These are phyloP conservation scores for Erythrolamprus reginae DNA, from an alignment of 2,113 vertebrate genomes.

Conservation along the genomic window DNA sequence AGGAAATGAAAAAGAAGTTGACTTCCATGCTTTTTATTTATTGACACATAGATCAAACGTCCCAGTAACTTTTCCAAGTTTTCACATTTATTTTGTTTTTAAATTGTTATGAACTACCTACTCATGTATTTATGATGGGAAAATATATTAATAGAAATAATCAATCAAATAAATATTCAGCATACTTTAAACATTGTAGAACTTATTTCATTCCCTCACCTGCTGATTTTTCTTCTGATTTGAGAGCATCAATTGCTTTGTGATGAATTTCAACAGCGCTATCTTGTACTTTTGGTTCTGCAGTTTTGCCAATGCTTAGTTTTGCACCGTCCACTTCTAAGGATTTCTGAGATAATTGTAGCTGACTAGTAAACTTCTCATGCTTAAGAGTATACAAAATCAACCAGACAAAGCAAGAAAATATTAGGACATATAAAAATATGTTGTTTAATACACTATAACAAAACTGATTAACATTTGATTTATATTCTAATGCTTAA, in stretches of 20 bases:
- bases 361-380: constrained; percentile 96
- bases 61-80: not conserved
- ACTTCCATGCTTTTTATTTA: not conserved
- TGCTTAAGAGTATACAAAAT: constrained; percentile 73
- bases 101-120: not conserved
- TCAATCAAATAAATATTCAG: not conserved
- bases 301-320: constrained; percentile 64
- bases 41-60: not conserved
- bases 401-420: constrained; percentile 22
- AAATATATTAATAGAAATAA: not conserved
- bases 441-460: not conserved
- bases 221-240: constrained; percentile 80
- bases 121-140: not conserved
- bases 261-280: constrained; percentile 62
- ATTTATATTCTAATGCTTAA: not conserved
- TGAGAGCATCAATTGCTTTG: constrained; percentile 75
- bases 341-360: constrained; percentile 88
- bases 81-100: not conserved
- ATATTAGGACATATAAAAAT: not conserved
- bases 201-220: constrained; percentile 67
- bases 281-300: constrained; percentile 68
- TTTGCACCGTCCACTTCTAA: constrained; percentile 77
- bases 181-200: not conserved
- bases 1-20: not conserved
- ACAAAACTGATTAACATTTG: not conserved